Base-by-base conservation (phyloP, 2,113 vertebrate genomes). In the Prochilodus magdalenae region DNA sequence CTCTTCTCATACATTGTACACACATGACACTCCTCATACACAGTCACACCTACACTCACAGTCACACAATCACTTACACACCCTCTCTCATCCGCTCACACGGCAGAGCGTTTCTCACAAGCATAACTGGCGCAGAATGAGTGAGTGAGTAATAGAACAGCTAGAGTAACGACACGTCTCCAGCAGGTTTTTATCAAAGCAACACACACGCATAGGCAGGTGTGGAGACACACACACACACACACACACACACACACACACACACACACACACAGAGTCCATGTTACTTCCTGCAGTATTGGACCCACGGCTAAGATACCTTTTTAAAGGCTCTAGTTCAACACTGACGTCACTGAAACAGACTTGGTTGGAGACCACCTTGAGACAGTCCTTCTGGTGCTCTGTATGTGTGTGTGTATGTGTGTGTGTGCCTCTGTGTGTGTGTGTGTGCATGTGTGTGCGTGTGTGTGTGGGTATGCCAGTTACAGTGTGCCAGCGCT, bases 361-460 rank as follows among this genome's bases (percentile, higher is more conserved):
- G 49, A 44, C 77, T 70, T 27, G 49, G 29, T 44, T 66, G 55
- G 49, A 20, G 72, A 75, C 72, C 76, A 79, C 66, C 70, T 79
- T 33, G 30, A 83, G 76, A 26, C 49, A 77, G 51, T 40, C 76
- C 51, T 79, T 83, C 82, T 83, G 81, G 81, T 60, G 53, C 57
- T 62, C 20, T 66, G 70, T 74, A 29, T 74, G 36, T 82, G 36
- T 55, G 4, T 15, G n/a, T 12, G 33, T 59, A 30, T 62, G 13
- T 59, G 14, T 33, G n/a, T 27, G 47, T 44, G n/a, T 82, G 44
- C 7, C 12, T 63, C 33, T 60, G 4, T 33, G n/a, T 82, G 44
- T 13, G 18, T 63, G 53, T 60, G 4, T 33, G 14, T 71, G 27
- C 36, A 3, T 51, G 8, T 55, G 6, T 63, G n/a, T 78, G 20